Base-by-base conservation (phyloP, 2,888 invertebrate species). In the Drosophila aldrichi region DNA sequence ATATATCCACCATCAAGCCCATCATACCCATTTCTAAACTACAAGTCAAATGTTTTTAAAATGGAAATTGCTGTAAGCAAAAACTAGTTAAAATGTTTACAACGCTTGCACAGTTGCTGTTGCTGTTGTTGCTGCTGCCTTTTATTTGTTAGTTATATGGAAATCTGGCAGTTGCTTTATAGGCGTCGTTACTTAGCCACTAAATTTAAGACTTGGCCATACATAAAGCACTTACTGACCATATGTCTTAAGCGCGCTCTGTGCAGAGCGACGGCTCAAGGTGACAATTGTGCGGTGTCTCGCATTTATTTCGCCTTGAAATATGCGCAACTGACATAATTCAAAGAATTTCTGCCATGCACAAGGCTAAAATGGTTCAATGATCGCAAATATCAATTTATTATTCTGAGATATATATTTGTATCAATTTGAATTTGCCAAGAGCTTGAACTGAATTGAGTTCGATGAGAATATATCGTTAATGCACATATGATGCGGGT, bases 21-120 rank as follows among this genome's bases (percentile, higher is more conserved):
- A 36, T n/a, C 7, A 36, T 20, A 38, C 38, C 38, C 54, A n/a
- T 16, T 25, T 6, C 1, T 2, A 1, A 9, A 7, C 12, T n/a
- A 40, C 57, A 48, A 43, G 14, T 25, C 51, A 81, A 81, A 88
- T 84, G 71, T 70, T 78, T 74, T 60, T 55, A 70, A 90, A 89
- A 78, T 78, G 77, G 62, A 80, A 77, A 80, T 70, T 81, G 74
- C 34, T 72, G 58, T 61, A 71, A 73, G 71, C 75, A 66, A 80
- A 85, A 84, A 84, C 90, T 79, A 72, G 77, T 77, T 63, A 20
- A 73, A 81, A 68, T 65, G 74, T 74, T 71, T 74, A 74, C 74
- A 71, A 36, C 44, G 18, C 41, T 62, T 51, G 73, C 46, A 25
- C 46, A 86, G 69, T 81, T 74, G 48, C n/a, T 48, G 46, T 29